Base-by-base conservation (phyloP, 2,888 invertebrate species). In the Eupithecia dodoneata region DNA sequence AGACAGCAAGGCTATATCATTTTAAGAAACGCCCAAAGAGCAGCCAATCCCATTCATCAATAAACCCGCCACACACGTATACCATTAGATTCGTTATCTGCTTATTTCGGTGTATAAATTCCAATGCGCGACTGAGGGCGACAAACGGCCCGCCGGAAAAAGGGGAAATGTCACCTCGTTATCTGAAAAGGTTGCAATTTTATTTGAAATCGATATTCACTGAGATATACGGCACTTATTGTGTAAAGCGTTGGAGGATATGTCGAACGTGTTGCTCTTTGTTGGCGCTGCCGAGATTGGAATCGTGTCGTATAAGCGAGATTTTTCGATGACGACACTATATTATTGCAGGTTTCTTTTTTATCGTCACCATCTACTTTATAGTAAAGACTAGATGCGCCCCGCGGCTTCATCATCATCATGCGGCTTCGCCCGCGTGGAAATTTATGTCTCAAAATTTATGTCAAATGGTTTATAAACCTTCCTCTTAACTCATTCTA, bases 171-270 rank as follows among this genome's bases (percentile, higher is more conserved):
- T 93, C 94, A 93, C 93, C 94, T 95, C 94, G 94, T 95, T 95
- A 95, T 94, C 92, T 91, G 91, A 92, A 94, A 95, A 95, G 93
- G 95, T 94, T 95, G 94, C 94, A 94, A 94, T 94, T 94, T 94
- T 94, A 95, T 95, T 93, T 93, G 95, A 94, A 95, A 95, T 95
- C 95, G 95, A 95, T 95, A 95, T 93, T 92, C 93, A 89, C 87
- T 91, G 90, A 89, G 90, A 91, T 89, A 92, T 87, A 91, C 85
- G 87, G 87, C 89, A 89, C 78, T 82, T 85, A 86, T 85, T 86
- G 87, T 88, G 86, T 82, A 80, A 83, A 79, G 80, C 81, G 82
- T 85, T 85, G 76, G 85, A 76, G 81, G 83, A 85, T 84, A 85
- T 83, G 74, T 66, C 82, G 81, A 79, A 81, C 74, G 81, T 76